Percentiles rank a stretch among this genome's conserved stretches.
These are phyloP conservation scores for Ryuthela nishihirai DNA, from an alignment of 2,888 invertebrate genomes.

Conservation along the genomic window DNA sequence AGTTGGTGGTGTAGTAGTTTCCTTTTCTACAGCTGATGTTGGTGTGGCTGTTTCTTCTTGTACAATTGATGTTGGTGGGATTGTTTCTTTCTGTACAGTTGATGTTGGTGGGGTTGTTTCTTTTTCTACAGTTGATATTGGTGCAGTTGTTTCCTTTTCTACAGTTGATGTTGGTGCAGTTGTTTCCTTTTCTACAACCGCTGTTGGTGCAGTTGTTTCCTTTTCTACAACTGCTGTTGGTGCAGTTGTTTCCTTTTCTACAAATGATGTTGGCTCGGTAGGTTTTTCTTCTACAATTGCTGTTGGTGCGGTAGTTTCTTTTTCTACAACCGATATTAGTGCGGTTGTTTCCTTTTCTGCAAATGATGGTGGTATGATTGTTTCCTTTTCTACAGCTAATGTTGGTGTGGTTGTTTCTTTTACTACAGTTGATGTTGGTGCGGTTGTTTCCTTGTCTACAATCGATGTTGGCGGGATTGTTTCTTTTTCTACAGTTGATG, in stretches of 20 bases:
- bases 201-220: not conserved
- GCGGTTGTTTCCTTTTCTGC: not conserved
- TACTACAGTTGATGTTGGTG: slow-evolving; percentile 1
- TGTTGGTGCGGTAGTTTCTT: not conserved
- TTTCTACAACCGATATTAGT: not conserved
- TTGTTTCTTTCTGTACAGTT: not conserved
- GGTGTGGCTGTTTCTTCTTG: not conserved
- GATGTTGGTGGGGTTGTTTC: not conserved
- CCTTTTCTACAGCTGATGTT: not conserved
- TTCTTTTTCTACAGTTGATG: no score
- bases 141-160: not conserved
- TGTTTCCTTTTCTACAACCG: not conserved
- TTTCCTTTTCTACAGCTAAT: no score
- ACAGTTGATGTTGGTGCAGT: not conserved
- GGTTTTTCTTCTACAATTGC: not conserved
- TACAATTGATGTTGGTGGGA: not conserved
- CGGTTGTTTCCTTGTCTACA: not conserved
- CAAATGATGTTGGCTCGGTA: not conserved
- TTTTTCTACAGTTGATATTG: not conserved
- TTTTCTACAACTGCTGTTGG: not conserved
- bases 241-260: not conserved
- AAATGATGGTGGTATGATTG: not conserved
- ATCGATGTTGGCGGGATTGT: not conserved
- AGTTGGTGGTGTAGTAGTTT: not conserved
- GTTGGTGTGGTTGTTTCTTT: not conserved